Conservation (phyloP, 2,797 vertebrate species). For the Pristis pectinata region DNA sequence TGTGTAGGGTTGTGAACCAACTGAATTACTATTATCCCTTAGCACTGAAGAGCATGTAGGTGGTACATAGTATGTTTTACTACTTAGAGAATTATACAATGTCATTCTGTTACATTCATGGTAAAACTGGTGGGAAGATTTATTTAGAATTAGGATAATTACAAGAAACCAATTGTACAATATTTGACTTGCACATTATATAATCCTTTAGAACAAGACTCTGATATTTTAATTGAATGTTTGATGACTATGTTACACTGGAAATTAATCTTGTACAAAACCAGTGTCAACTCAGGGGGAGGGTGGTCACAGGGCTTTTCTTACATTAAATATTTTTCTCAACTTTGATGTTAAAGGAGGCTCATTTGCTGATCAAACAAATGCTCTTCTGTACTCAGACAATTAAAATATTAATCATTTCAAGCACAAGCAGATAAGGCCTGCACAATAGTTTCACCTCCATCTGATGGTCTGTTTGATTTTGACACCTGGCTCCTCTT, state of each 20-base stretch:
- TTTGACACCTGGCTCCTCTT: conserved; percentile 21
- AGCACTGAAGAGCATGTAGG: not conserved
- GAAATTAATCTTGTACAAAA: not conserved
- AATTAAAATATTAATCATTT: conserved; percentile 23
- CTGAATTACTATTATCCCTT: not conserved
- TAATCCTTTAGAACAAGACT: not conserved
- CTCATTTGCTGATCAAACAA: conserved; percentile 22
- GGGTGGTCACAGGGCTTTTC: not conserved
- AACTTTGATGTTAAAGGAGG: conserved; percentile 20
- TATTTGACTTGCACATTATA: not conserved
- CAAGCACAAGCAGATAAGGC: not conserved
- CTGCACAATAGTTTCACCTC: not conserved
- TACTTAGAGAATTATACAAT: not conserved
- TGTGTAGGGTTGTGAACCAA: not conserved
- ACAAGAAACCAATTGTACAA: not conserved
- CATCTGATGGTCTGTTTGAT: conserved; percentile 23
- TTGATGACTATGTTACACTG: not conserved
- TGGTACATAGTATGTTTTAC: not conserved
- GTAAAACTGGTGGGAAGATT: not conserved
- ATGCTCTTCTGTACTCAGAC: not conserved
- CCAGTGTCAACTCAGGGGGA: not conserved
- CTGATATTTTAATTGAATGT: not conserved
- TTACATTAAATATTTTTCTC: not conserved
- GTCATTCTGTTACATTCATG: not conserved
- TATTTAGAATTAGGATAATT: conserved; percentile 21